Conservation (phyloP, 1,140 invertebrate species). For the Phymastichus coffea region DNA sequence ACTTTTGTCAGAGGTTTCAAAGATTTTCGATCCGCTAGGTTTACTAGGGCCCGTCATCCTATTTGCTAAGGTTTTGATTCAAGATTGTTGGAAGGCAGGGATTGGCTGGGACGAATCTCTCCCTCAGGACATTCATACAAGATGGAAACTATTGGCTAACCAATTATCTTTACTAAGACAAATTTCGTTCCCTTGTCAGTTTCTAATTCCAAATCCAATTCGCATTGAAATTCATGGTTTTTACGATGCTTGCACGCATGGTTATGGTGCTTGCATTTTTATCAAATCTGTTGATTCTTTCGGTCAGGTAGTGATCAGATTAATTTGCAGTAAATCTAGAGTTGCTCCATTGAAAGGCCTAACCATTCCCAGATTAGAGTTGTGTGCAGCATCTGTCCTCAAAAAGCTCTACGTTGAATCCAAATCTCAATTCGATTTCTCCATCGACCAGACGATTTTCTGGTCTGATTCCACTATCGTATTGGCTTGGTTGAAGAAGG, state of each 20-base stretch:
- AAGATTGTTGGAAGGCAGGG: neutral
- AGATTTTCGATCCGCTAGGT: constrained; percentile 8
- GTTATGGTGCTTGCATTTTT: constrained; percentile 1
- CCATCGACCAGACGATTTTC: neutral
- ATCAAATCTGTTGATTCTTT: neutral
- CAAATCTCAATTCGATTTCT: neutral
- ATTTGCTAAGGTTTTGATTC: neutral
- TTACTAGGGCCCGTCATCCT: neutral
- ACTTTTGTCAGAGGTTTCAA: neutral
- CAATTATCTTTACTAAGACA: neutral
- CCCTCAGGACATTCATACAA: neutral
- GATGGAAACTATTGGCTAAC: neutral
- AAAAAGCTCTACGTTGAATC: constrained; percentile 24
- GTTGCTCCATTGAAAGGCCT: neutral
- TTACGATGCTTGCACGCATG: neutral
- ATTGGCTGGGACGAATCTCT: constrained; percentile 4
- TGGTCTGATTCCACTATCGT: constrained; percentile 50
- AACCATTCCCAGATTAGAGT: neutral
- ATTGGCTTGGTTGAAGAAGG: constrained; percentile 42
- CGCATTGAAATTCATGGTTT: neutral
- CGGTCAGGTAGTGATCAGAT: neutral
- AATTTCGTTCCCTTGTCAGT: neutral
- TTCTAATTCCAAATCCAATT: neutral
- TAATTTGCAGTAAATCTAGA: neutral
- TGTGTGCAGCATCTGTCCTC: constrained; percentile 44